These are phyloP conservation scores for Oncorhynchus kisutch DNA, from an alignment of 2,113 vertebrate genomes.

Conservation along the genomic window DNA sequence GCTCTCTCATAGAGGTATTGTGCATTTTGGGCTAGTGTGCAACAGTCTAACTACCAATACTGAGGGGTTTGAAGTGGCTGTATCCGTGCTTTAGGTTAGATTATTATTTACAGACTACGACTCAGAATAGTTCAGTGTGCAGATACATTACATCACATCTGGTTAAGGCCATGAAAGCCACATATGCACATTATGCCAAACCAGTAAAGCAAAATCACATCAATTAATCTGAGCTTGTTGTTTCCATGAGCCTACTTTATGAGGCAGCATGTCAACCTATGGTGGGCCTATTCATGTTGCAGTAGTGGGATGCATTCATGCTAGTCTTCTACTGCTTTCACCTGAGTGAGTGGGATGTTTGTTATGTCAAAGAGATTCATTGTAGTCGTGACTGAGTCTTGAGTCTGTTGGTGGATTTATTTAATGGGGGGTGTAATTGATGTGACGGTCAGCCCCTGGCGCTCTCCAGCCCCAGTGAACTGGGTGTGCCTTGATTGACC, in stretches of 20 bases:
- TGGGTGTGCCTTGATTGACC: not conserved
- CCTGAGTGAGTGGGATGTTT: not conserved
- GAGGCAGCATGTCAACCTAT: not conserved
- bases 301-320: not conserved
- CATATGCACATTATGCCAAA: not conserved
- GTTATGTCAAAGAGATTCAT: not conserved
- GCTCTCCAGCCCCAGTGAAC: not conserved
- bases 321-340: not conserved
- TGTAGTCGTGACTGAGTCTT: not conserved
- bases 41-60: too few species aligned
- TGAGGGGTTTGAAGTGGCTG: not conserved
- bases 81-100: not conserved
- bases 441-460: not conserved
- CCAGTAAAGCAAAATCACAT: not conserved
- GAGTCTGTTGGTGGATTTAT: not conserved
- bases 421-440: not conserved
- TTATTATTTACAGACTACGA: not conserved
- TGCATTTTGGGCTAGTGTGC: not conserved
- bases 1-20: not conserved
- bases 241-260: not conserved
- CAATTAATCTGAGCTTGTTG: not conserved
- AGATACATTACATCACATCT: too few species aligned
- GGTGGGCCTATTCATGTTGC: not conserved
- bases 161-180: not conserved
- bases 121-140: too few species aligned